These are phyloP conservation scores for Leptopilina syphax DNA, from an alignment of 2,888 invertebrate species.

Conservation along the genomic window DNA sequence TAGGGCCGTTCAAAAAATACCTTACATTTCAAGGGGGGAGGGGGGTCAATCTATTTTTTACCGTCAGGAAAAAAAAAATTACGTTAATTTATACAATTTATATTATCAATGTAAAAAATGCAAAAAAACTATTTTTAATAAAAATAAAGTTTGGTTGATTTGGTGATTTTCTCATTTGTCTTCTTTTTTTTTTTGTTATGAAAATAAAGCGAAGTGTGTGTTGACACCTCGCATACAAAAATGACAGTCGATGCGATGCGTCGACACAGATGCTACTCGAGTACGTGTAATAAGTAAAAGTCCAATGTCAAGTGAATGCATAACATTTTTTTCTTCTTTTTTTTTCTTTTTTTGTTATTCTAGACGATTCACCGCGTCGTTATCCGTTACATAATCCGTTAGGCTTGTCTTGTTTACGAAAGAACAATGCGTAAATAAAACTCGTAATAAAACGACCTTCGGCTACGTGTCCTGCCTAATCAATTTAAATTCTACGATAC, in stretches of 20 bases:
- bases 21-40: no score
- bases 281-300: constrained; percentile 52
- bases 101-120: no score
- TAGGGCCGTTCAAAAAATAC: no score
- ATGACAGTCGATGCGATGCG: constrained; percentile 25
- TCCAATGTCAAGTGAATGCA: constrained; percentile 52
- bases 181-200: no score
- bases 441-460: constrained; percentile 46
- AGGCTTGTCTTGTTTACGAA: constrained; percentile 45
- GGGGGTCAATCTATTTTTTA: no score
- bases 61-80: no score
- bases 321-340: constrained; percentile 44
- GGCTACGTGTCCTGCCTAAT: constrained; percentile 44
- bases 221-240: constrained; percentile 45
- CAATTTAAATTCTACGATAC: neutral
- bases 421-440: constrained; percentile 46
- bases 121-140: no score
- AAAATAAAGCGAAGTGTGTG: neutral
- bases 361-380: constrained; percentile 42
- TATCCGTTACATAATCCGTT: constrained; percentile 51
- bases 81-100: no score
- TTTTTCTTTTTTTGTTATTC: constrained; percentile 44
- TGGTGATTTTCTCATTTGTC: no score
- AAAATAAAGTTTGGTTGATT: no score
- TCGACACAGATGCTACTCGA: constrained; percentile 50